Evolutionary conservation across 2,113 vertebrate species (phyloP).

Genomic region (human): GRCh38 chr17:40076001-40076500

Average conservation of each 20-base stretch:
- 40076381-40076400: neutral
- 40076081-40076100: conserved; percentile 42
- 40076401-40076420: neutral
- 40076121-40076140: neutral
- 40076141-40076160: neutral
- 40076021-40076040: conserved; percentile 68
- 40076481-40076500: neutral
- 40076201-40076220: neutral
- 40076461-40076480: neutral
- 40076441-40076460: conserved; percentile 23
- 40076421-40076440: neutral
- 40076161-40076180: neutral
- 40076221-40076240: neutral
- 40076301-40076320: neutral
- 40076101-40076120: neutral
- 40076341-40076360: neutral
- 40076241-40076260: neutral
- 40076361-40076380: neutral
- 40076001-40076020: conserved; percentile 53
- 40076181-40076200: neutral
- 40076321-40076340: neutral
- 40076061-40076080: conserved; percentile 68
- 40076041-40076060: conserved; percentile 52
- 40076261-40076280: neutral
- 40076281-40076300: neutral